Conservation (phyloP, 1,140 invertebrate genomes). For the Dreissena polymorpha region DNA sequence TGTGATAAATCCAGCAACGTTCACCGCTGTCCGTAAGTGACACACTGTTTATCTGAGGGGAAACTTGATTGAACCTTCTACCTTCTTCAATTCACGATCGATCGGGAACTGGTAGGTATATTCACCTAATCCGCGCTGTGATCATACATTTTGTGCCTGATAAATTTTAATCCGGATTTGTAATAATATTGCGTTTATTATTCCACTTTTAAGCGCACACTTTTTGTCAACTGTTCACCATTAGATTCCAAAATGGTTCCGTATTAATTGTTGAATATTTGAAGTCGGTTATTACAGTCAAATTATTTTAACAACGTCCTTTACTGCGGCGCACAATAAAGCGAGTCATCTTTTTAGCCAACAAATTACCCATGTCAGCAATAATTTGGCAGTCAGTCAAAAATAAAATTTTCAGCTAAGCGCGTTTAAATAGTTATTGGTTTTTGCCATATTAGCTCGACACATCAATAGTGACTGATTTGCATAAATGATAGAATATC, state of each 20-base stretch:
- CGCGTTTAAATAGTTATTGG: slow-evolving; percentile 2
- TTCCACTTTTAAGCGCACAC: too few species aligned
- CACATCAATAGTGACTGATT: slow-evolving; percentile 5
- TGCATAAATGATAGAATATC: slow-evolving; percentile 9
- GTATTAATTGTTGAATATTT: too few species aligned
- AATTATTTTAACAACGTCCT: too few species aligned
- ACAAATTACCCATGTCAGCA: neutral
- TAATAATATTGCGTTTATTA: slow-evolving; percentile 1
- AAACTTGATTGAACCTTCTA: too few species aligned
- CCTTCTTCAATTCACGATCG: too few species aligned
- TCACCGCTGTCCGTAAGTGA: too few species aligned
- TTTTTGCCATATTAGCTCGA: neutral
- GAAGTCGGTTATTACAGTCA: too few species aligned
- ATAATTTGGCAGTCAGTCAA: neutral
- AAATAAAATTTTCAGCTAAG: slow-evolving; percentile 1
- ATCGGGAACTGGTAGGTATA: neutral
- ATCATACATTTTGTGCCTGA: neutral
- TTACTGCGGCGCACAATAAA: neutral
- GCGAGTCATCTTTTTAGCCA: neutral
- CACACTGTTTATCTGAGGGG: too few species aligned
- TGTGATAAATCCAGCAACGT: too few species aligned
- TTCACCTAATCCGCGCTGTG: neutral
- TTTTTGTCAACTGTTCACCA: too few species aligned
- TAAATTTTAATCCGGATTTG: neutral
- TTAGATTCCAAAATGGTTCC: too few species aligned